Base-by-base conservation (phyloP, 2,113 vertebrate species). In the Python bivittatus region DNA sequence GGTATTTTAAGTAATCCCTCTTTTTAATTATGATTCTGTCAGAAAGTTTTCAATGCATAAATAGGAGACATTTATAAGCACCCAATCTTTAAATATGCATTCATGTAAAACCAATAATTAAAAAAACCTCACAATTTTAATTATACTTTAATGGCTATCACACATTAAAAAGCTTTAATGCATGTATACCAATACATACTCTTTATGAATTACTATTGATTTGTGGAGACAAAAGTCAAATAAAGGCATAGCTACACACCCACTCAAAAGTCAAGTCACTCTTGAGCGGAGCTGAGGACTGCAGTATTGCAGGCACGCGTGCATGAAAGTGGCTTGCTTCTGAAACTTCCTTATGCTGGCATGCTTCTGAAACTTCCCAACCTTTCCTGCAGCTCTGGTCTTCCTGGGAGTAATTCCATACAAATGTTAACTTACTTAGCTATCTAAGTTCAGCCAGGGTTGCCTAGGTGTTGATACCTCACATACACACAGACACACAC, bases 11-110 rank as follows among this genome's bases (percentile, higher is more conserved):
- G 96, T 97, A 98, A 98, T 98, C 97, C 97, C 97, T 97, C 97
- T 98, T 86, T 89, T 98, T 98, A 98, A 98, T 98, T 98, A 98
- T 97, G 98, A 97, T 92, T 95, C 95, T 96, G 96, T 92, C 96
- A 96, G 97, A 94, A 97, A 96, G 96, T 97, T 97, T 96, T 97
- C 95, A 92, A 95, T 96, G 86, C 96, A 95, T 93, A 95, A 96
- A 97, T 97, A 94, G 95, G 94, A 97, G 97, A 97, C 94, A 93
- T 97, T 97, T 97, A 97, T 97, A 96, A 96, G 97, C 97, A 96
- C 95, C 96, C 96, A 93, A 83, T 97, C 97, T 98, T 97, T 97
- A 97, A 97, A 97, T 95, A 96, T 95, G 94, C 96, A 97, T 97
- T 97, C 33, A 97, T 96, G 95, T 95, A 96, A 97, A 96, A 95